Evolutionary conservation across 37 sponge, comb jelly and placozoan genomes (phyloP).

Genomic region (Eunapius fragilis): DNA sequence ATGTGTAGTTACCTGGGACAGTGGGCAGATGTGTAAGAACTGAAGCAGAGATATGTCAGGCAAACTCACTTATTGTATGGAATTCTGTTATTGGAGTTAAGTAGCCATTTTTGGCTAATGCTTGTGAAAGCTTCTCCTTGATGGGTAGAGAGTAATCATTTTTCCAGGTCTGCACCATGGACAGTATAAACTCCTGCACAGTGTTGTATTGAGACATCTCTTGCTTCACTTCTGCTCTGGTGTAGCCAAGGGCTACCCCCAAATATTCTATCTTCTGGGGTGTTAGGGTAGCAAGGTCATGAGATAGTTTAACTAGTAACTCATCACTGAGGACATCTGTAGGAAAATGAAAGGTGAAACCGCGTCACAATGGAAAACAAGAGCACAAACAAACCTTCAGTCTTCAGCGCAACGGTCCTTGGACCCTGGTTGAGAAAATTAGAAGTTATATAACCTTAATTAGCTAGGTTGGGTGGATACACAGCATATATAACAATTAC

Average conservation of each 20-base stretch:
- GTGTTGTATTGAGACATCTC: neutral
- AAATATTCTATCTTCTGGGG: neutral
- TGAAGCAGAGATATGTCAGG: neutral
- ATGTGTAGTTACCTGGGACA: too few relatives aligned
- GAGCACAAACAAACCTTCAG: neutral
- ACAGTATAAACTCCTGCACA: neutral
- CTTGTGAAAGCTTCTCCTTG: neutral
- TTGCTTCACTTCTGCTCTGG: neutral
- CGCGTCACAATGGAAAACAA: neutral
- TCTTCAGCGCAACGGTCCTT: neutral
- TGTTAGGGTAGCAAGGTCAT: neutral
- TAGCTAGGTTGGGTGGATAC: too few relatives aligned
- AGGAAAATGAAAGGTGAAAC: neutral
- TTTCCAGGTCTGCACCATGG: neutral
- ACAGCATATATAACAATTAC: too few relatives aligned
- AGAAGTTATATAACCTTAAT: too few relatives aligned
- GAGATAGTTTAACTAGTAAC: neutral
- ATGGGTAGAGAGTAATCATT: neutral
- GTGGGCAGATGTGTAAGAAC: neutral
- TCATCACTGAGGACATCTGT: neutral
- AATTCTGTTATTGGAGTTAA: neutral
- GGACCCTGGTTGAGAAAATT: neutral
- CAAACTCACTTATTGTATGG: neutral
- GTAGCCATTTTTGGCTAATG: neutral
- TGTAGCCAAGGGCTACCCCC: neutral